phyloP scores from a whole-genome alignment of 2,888 invertebrate species.

The Acrobasis suavella region DNA sequence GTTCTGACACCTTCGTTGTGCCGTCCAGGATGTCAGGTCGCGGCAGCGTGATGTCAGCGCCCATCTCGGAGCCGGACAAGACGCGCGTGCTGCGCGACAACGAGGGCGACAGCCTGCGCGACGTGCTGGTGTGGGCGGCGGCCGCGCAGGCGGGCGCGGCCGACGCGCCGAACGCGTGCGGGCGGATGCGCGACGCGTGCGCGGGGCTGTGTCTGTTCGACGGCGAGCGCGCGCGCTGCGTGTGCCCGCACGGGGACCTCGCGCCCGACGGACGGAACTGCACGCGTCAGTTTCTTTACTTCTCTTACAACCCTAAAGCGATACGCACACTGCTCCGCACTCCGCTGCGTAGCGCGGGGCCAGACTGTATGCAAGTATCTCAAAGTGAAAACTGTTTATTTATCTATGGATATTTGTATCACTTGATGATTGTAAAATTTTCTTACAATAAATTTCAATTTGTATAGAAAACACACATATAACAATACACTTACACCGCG shows the following conservation, averaged over 20 bases:
- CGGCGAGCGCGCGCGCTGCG: constrained; percentile 86
- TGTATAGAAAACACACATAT: too few species aligned
- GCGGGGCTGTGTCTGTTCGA: constrained; percentile 90
- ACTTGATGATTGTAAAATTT: too few species aligned
- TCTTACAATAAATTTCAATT: too few species aligned
- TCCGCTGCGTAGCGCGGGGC: too few species aligned
- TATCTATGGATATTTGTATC: too few species aligned
- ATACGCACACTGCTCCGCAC: too few species aligned
- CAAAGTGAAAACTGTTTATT: too few species aligned
- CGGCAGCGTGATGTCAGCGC: constrained; percentile 86
- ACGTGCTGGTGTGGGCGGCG: constrained; percentile 80
- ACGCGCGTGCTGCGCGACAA: constrained; percentile 79
- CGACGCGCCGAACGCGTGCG: constrained; percentile 29
- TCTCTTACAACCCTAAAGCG: too few species aligned
- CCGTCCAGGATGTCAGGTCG: constrained; percentile 58
- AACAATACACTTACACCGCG: too few species aligned
- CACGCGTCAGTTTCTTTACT: constrained; percentile 62
- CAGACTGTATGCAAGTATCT: too few species aligned
- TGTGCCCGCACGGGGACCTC: constrained; percentile 91
- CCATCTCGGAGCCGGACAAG: constrained; percentile 81
- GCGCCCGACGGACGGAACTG: constrained; percentile 85
- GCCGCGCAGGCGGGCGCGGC: constrained; percentile 34
- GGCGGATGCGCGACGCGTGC: constrained; percentile 81
- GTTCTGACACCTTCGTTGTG: too few species aligned
- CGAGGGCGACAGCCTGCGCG: constrained; percentile 86